Conservation (phyloP, 2,888 invertebrate genomes). For the Platerodrilus igneus region DNA sequence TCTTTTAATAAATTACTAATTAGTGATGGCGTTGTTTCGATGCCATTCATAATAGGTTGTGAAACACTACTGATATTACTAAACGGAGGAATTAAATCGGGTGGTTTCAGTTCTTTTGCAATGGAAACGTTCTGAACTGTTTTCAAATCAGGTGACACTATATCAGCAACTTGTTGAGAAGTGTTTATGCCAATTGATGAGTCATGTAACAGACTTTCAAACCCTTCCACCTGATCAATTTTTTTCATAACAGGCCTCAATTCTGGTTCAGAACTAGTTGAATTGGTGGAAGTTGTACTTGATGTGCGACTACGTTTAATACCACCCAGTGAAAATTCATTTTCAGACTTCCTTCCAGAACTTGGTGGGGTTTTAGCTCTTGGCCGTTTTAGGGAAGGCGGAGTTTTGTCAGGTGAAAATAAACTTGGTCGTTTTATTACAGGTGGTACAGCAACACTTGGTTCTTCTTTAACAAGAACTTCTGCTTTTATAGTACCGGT, state of each 20-base stretch:
- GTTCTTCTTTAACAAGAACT: conserved; percentile 15
- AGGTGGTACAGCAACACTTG: conserved; percentile 4
- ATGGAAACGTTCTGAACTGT: conserved; percentile 26
- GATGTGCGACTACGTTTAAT: conserved; percentile 42
- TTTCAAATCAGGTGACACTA: conserved; percentile 37
- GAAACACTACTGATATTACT: conserved; percentile 19
- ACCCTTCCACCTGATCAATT: conserved; percentile 59
- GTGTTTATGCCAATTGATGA: conserved; percentile 47
- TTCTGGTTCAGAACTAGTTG: conserved; percentile 57
- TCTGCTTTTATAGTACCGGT: conserved; percentile 17
- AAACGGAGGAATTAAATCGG: conserved; percentile 48
- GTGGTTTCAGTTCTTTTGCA: conserved; percentile 48
- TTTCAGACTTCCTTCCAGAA: conserved; percentile 21
- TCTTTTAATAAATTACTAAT: conserved; percentile 69
- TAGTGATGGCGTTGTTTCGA: conserved; percentile 67
- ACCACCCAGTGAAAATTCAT: conserved; percentile 40
- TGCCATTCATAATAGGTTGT: conserved; percentile 55
- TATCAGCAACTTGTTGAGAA: conserved; percentile 39
- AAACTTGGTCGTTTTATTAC: conserved; percentile 56
- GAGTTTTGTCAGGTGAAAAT: conserved; percentile 63
- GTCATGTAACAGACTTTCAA: conserved; percentile 57
- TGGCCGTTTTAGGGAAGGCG: conserved; percentile 39
- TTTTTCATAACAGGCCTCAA: conserved; percentile 59
- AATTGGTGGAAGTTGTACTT: too few species aligned
- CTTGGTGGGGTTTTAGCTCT: conserved; percentile 31